Evolutionary conservation across 2,797 vertebrate genomes (phyloP).

Genomic region (Merluccius polli): DNA sequence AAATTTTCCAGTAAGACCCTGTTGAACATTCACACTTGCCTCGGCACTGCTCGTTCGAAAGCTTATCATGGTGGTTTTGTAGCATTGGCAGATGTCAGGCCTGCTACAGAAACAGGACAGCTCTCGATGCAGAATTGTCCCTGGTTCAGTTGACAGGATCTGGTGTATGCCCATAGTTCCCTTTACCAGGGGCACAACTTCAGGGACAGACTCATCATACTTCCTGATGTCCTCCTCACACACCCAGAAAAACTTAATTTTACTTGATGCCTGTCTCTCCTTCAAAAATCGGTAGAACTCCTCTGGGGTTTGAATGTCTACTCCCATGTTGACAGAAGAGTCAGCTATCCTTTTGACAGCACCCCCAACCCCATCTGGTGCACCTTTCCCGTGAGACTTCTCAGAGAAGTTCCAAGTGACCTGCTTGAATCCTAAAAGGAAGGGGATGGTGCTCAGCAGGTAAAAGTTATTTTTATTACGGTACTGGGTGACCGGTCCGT

Average conservation of each 20-base stretch:
- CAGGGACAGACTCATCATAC: slow-evolving; percentile 8
- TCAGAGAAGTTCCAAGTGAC: slow-evolving; percentile 16
- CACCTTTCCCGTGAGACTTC: slow-evolving; percentile 19
- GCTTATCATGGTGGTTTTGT: not conserved
- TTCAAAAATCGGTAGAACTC: not conserved
- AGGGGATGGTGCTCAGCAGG: slow-evolving; percentile 19
- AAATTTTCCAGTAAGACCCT: slow-evolving; percentile 11
- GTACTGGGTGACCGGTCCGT: slow-evolving; percentile 25
- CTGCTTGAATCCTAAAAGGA: slow-evolving; percentile 11
- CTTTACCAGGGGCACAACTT: slow-evolving; percentile 11
- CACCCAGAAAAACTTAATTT: not conserved
- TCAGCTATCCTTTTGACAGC: slow-evolving; percentile 13
- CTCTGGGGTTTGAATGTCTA: slow-evolving; percentile 8
- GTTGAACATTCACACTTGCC: not conserved
- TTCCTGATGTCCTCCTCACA: slow-evolving; percentile 5
- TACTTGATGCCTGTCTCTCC: not conserved
- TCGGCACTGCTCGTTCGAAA: no score
- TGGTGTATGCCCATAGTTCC: slow-evolving; percentile 14
- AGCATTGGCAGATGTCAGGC: not conserved
- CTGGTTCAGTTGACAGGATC: slow-evolving; percentile 8
- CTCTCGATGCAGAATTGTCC: slow-evolving; percentile 7
- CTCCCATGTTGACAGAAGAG: not conserved
- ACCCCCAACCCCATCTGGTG: slow-evolving; percentile 15
- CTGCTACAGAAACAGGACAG: slow-evolving; percentile 20
- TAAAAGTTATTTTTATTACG: slow-evolving; percentile 15